phyloP scores from a whole-genome alignment of 2,888 invertebrate species.

The Lissocephala sabroskyi region DNA sequence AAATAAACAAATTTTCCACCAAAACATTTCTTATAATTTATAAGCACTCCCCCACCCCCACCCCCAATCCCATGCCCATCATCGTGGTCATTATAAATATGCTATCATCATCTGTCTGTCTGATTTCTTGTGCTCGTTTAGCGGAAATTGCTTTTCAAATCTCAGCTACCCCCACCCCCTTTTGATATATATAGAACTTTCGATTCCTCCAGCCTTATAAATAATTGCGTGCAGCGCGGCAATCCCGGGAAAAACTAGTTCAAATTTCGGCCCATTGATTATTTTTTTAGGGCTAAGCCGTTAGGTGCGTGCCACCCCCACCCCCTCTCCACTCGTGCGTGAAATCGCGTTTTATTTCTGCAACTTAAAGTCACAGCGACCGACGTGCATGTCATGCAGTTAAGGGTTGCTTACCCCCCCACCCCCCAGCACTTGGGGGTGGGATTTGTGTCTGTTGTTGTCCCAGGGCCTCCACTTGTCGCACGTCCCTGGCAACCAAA shows the following conservation, averaged over 20 bases:
- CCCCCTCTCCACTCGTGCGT: too few relatives aligned
- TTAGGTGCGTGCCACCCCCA: conserved; percentile 33
- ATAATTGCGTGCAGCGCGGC: conserved; percentile 26
- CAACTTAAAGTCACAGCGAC: conserved; percentile 31
- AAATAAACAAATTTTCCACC: conserved; percentile 53
- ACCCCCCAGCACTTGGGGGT: conserved; percentile 33
- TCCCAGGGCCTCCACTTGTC: too few relatives aligned
- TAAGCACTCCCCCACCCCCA: conserved; percentile 26
- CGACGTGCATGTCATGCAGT: background rate
- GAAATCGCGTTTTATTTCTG: background rate
- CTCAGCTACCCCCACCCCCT: conserved; percentile 53
- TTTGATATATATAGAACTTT: conserved; percentile 58
- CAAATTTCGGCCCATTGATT: conserved; percentile 41
- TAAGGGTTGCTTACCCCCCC: conserved; percentile 55
- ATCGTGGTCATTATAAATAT: conserved; percentile 42
- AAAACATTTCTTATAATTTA: conserved; percentile 36
- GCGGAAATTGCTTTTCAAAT: conserved; percentile 51
- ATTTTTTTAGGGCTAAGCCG: conserved; percentile 25
- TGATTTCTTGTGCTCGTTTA: too few relatives aligned
- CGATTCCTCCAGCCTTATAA: conserved; percentile 41
- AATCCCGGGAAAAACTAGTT: conserved; percentile 30
- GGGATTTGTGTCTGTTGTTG: too few relatives aligned
- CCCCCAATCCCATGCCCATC: conserved; percentile 1
- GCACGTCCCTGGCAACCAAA: too few relatives aligned
- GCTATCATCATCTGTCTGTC: too few relatives aligned